phyloP scores from a whole-genome alignment of 2,888 invertebrate species.

The Pharmacophagus antenor region DNA sequence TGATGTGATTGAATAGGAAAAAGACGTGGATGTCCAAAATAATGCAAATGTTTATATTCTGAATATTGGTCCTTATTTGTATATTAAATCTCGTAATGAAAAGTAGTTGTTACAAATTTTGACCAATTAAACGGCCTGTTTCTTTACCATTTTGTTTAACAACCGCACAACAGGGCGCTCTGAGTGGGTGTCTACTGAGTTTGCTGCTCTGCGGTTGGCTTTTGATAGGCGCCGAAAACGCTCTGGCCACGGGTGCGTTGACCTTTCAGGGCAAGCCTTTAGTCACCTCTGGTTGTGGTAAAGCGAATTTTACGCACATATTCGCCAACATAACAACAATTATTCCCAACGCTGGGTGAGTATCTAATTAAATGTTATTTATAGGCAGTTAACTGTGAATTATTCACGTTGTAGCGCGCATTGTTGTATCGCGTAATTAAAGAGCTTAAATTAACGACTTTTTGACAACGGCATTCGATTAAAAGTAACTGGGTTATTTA shows the following conservation, averaged over 20 bases:
- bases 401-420: conserved; percentile 29
- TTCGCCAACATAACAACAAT: conserved; percentile 52
- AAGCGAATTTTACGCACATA: conserved; percentile 64
- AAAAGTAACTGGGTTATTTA: conserved; percentile 2
- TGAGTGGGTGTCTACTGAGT: conserved; percentile 76
- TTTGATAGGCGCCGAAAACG: conserved; percentile 75
- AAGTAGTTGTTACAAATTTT: not conserved
- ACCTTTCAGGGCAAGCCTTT: conserved; percentile 75
- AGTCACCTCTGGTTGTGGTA: conserved; percentile 65
- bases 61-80: no score
- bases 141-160: conserved; percentile 5
- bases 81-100: no score
- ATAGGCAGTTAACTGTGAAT: conserved; percentile 31
- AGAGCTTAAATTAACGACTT: conserved; percentile 24
- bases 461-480: conserved; percentile 22
- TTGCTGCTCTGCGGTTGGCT: conserved; percentile 74
- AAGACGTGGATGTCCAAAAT: no score
- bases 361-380: conserved; percentile 36
- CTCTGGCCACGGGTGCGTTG: conserved; percentile 69
- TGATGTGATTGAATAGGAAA: no score
- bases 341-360: conserved; percentile 58
- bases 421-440: conserved; percentile 29
- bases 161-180: conserved; percentile 65
- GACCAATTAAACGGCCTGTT: not conserved
- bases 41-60: no score